These are phyloP conservation scores for Parasteatoda tepidariorum DNA, from an alignment of 1,140 invertebrate species.

Conservation along the genomic window DNA sequence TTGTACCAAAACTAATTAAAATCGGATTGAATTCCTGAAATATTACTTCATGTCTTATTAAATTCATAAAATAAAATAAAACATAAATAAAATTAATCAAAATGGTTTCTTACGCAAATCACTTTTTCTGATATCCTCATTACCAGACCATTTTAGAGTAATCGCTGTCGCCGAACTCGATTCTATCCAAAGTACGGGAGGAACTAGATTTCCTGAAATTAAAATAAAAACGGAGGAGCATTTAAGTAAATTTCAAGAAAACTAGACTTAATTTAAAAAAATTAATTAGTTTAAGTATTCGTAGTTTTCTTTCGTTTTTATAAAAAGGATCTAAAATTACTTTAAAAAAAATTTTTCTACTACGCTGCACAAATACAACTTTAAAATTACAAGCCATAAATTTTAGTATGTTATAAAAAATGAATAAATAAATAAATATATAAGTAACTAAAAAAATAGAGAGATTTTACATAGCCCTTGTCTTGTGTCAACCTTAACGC, in stretches of 20 bases:
- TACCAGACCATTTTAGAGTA: constrained; percentile 30
- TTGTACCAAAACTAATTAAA: neutral
- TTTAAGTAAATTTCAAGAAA: neutral
- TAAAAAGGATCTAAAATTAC: neutral
- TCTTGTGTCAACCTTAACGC: no score
- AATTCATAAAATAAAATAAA: neutral
- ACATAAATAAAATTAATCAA: neutral
- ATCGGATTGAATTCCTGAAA: no score
- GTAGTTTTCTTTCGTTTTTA: neutral
- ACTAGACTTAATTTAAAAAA: neutral
- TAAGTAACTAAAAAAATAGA: no score
- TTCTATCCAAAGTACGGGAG: constrained; percentile 21
- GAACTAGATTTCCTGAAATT: neutral
- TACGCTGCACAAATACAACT: neutral
- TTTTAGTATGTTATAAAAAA: no score
- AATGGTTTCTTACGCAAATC: neutral
- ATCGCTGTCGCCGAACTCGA: neutral
- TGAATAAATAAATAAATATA: no score
- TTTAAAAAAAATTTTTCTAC: neutral
- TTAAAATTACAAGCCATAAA: no score
- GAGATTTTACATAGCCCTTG: no score
- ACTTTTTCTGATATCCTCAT: neutral
- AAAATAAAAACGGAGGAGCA: neutral
- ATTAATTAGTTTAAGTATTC: neutral
- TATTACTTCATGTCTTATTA: neutral